These are phyloP conservation scores for Danio jaintianensis DNA, from an alignment of 2,797 vertebrate genomes.

Conservation along the genomic window DNA sequence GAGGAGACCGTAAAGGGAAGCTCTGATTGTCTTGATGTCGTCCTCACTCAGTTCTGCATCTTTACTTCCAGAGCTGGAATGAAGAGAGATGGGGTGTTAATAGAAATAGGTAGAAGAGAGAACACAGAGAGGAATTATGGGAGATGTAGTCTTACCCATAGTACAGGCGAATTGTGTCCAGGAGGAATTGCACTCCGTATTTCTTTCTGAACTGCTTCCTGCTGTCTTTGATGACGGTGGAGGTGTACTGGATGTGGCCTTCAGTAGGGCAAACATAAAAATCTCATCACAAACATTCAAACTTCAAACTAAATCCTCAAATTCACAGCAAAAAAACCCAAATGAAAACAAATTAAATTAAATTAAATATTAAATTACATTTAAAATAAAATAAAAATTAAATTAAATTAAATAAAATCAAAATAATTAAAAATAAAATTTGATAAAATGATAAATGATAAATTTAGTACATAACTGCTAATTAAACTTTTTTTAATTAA, in stretches of 20 bases:
- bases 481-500: no score
- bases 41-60: slow-evolving; percentile 86
- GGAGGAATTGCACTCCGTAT: slow-evolving; percentile 93
- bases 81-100: background rate
- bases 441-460: no score
- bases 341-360: background rate
- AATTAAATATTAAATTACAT: no score
- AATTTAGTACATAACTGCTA: no score
- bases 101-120: background rate
- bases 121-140: slow-evolving; percentile 19
- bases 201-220: slow-evolving; percentile 95
- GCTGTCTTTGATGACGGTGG: slow-evolving; percentile 95
- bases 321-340: background rate
- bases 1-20: slow-evolving; percentile 89
- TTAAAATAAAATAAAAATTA: no score
- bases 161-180: slow-evolving; percentile 91
- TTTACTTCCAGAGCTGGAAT: slow-evolving; percentile 64
- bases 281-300: background rate
- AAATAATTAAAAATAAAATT: no score
- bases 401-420: no score
- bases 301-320: no score
- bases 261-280: slow-evolving; percentile 42
- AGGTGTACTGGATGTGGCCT: slow-evolving; percentile 99
- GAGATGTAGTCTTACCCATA: slow-evolving; percentile 84
- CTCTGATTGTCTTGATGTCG: slow-evolving; percentile 87